Percentiles rank a stretch among this genome's conserved stretches.
Evolutionary conservation across 2,113 vertebrate genomes (phyloP).

Genomic region (Eurypyga helias): DNA sequence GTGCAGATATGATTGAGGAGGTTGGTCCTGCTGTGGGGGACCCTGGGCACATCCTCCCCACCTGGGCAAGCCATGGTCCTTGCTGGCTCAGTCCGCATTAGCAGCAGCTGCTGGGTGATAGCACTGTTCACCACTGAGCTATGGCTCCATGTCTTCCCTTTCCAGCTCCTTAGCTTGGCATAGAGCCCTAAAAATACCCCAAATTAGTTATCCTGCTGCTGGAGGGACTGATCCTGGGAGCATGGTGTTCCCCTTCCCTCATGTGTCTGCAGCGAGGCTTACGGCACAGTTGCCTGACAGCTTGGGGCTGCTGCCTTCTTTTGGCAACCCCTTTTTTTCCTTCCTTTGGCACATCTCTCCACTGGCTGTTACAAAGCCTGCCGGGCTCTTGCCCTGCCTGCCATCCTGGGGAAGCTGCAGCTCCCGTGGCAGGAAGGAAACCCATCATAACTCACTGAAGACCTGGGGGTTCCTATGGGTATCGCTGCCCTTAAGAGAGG

Average conservation of each 20-base stretch:
- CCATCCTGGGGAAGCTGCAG: fast-evolving
- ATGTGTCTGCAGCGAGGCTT: fast-evolving
- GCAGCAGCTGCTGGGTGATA: not conserved
- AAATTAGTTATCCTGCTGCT: not conserved
- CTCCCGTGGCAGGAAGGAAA: not conserved
- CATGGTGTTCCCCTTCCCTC: fast-evolving
- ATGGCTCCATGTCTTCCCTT: not conserved
- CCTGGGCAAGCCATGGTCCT: not conserved
- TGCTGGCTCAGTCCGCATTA: not conserved
- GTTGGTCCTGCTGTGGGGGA: not conserved
- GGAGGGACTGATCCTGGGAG: not conserved
- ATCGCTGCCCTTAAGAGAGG: fast-evolving
- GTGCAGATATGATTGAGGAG: not conserved
- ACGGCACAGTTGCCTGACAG: fast-evolving
- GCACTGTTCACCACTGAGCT: not conserved
- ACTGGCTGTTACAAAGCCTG: fast-evolving
- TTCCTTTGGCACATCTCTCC: not conserved
- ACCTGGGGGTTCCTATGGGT: fast-evolving
- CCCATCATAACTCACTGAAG: fast-evolving
- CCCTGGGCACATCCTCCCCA: fast-evolving
- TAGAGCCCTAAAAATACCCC: not conserved
- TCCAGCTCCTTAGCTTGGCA: not conserved
- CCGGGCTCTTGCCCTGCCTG: not conserved
- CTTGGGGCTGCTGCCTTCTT: not conserved
- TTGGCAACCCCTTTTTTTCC: not conserved